phyloP scores from a whole-genome alignment of 2,113 vertebrate genomes.

The Spheniscus mendiculus region DNA sequence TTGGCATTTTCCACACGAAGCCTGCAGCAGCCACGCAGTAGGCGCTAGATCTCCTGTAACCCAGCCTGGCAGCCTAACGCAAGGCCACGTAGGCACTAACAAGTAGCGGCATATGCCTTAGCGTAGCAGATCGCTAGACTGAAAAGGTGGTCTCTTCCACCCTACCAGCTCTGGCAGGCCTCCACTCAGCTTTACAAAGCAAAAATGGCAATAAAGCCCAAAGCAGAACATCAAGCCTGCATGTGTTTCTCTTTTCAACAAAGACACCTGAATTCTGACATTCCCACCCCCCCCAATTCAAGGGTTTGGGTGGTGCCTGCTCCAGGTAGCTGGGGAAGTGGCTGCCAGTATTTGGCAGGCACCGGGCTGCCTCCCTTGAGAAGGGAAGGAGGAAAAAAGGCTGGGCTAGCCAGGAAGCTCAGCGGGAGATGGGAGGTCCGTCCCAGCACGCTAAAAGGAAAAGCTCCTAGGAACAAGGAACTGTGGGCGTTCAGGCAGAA shows the following conservation, averaged over 20 bases:
- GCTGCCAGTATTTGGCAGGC: background rate
- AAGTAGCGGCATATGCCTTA: background rate
- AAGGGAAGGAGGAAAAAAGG: background rate
- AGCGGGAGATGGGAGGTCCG: background rate
- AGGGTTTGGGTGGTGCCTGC: background rate
- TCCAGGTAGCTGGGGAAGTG: background rate
- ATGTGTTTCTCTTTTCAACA: background rate
- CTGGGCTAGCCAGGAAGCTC: background rate
- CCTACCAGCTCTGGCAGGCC: background rate
- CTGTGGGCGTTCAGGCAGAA: background rate
- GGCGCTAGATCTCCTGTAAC: background rate
- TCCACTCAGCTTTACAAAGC: background rate
- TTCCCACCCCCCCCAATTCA: background rate
- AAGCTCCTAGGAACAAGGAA: background rate
- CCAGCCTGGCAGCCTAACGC: background rate
- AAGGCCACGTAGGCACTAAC: background rate
- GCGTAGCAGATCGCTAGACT: background rate
- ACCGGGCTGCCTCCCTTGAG: background rate
- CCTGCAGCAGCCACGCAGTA: background rate
- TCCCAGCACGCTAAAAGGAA: background rate
- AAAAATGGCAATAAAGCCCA: conserved; percentile 28
- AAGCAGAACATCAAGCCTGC: background rate
- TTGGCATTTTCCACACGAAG: background rate
- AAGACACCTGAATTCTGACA: background rate
- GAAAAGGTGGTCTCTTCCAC: background rate